These are phyloP conservation scores for Ivindomyrus marchei DNA, from an alignment of 2,113 vertebrate genomes.

Conservation along the genomic window DNA sequence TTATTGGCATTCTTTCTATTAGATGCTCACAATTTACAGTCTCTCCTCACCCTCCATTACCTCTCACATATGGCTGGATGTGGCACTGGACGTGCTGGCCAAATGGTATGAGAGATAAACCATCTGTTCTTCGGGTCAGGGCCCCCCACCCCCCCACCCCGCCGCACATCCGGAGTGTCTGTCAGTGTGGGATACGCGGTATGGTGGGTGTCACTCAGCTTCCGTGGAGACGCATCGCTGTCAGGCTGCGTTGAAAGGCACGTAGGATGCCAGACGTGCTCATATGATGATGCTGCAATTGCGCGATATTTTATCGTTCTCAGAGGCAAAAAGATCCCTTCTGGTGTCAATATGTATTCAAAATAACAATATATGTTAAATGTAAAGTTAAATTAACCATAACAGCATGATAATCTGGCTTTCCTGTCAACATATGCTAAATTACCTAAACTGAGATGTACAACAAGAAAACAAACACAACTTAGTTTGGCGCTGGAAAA, in stretches of 20 bases:
- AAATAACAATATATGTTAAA: neutral
- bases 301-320: neutral
- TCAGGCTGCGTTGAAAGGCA: neutral
- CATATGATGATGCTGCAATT: neutral
- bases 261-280: neutral
- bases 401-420: neutral
- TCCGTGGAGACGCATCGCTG: no score
- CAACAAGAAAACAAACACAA: neutral
- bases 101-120: neutral
- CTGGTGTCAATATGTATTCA: neutral
- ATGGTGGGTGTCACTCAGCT: neutral
- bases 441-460: neutral
- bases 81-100: neutral
- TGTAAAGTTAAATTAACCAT: neutral
- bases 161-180: neutral
- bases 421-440: neutral
- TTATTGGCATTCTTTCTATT: neutral
- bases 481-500: neutral
- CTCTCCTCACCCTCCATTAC: neutral
- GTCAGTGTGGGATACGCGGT: neutral
- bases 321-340: neutral
- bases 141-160: neutral
- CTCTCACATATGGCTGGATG: neutral
- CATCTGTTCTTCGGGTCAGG: neutral
- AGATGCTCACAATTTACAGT: neutral